Base-by-base conservation (phyloP, 2,113 vertebrate genomes). In the Lampris megalopsis region DNA sequence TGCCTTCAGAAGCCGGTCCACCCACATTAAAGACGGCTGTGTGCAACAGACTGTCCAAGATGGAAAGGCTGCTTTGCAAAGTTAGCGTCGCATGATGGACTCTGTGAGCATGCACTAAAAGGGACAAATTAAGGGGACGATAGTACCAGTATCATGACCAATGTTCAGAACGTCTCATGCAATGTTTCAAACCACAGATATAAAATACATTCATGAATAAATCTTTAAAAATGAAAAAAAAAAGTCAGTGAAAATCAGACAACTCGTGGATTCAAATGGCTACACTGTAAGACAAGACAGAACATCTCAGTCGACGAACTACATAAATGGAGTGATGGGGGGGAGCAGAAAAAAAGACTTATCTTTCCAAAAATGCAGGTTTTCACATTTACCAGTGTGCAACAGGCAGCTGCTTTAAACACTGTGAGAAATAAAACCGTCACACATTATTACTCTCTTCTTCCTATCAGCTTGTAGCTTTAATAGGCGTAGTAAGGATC, bases 121-220 rank as follows among this genome's bases (percentile, higher is more conserved):
- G 74, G 71, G 68, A 53, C 82, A 45, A 45, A 7, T 24, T 24
- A 24, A 7, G 43, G 43, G 43, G 43, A 41, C 6, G 69, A 59
- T 70, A 83, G 85, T 80, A 80, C 67, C 37, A 78, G 38, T 63
- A 81, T 60, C 86, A 72, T 71, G 64, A 74, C 77, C 66, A 54
- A 62, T 73, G 76, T 63, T 37, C 63, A 69, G 68, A 60, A 65
- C 45, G 47, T 37, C 48, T 80, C 61, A 77, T 36, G 45, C 45
- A 57, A 50, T 63, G 40, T 82, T 13, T 43, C 37, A 78, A 83
- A 88, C 62, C 64, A 82, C 65, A 72, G 52, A 70, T 48, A 89
- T 59, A 86, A 91, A 93, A 93, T 94, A 94, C 92, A 94, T 94
- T 93, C 92, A 93, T 91, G 81, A 81, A 86, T 77, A 89, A 84